phyloP scores from a whole-genome alignment of 2,888 invertebrate genomes.

The Temnothorax rugatulus region DNA sequence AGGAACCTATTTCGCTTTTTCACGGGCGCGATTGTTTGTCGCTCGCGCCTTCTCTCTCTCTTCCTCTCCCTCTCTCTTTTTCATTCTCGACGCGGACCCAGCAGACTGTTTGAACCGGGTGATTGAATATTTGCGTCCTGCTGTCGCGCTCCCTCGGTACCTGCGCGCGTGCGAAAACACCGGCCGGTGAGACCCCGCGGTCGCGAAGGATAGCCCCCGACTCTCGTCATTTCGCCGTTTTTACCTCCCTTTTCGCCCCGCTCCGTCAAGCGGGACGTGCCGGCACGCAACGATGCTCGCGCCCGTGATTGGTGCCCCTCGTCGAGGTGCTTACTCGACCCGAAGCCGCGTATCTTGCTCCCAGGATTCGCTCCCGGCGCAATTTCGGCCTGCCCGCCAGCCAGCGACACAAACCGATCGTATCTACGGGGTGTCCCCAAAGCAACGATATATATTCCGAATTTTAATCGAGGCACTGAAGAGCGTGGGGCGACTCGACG shows the following conservation, averaged over 20 bases:
- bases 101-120: constrained; percentile 69
- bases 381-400: constrained; percentile 57
- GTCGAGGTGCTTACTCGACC: constrained; percentile 56
- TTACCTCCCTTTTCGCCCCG: constrained; percentile 74
- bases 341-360: constrained; percentile 68
- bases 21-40: constrained; percentile 49
- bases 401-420: constrained; percentile 54
- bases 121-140: constrained; percentile 77
- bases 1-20: constrained; percentile 40
- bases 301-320: constrained; percentile 80
- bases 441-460: constrained; percentile 3
- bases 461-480: neutral
- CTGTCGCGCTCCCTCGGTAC: constrained; percentile 49
- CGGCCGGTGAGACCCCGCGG: constrained; percentile 51
- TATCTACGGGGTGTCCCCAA: constrained; percentile 40
- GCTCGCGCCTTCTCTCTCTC: constrained; percentile 17
- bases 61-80: constrained; percentile 42
- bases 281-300: constrained; percentile 81
- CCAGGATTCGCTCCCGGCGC: constrained; percentile 65
- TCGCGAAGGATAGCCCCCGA: constrained; percentile 71
- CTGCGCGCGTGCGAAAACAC: constrained; percentile 74
- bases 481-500: no score
- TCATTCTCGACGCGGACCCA: constrained; percentile 23
- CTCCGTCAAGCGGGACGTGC: constrained; percentile 80
- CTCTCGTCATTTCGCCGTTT: constrained; percentile 76